Evolutionary conservation across 2,113 vertebrate species (phyloP).

Genomic region (Zootoca vivipara): DNA sequence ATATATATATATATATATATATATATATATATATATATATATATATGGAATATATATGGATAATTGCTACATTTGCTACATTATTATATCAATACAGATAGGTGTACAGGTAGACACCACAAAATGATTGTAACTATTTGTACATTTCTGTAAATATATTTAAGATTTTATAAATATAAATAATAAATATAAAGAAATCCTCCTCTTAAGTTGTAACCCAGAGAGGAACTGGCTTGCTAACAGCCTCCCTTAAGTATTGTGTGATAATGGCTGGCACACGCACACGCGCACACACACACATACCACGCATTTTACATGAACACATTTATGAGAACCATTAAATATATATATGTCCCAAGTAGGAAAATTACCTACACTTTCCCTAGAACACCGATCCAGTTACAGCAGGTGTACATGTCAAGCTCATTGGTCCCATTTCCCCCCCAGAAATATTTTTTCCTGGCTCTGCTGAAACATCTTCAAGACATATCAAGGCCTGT

Average conservation of each 20-base stretch:
- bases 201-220: neutral
- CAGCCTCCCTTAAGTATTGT: neutral
- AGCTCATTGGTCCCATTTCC: neutral
- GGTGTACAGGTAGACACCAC: no score
- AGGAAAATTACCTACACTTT: neutral
- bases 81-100: no score
- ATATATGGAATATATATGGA: no score
- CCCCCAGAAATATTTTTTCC: neutral
- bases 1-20: no score
- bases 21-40: no score
- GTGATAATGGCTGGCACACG: no score
- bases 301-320: neutral
- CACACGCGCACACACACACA: neutral
- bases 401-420: neutral
- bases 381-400: neutral
- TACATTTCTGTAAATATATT: no score
- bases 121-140: no score
- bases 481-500: neutral
- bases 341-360: neutral
- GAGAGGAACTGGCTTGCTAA: neutral
- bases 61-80: no score
- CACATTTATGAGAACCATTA: neutral
- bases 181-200: conserved; percentile 8
- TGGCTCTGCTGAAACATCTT: neutral
- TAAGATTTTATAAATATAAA: no score